These are phyloP conservation scores for Eueides isabella DNA, from an alignment of 1,140 invertebrate species.

Conservation along the genomic window DNA sequence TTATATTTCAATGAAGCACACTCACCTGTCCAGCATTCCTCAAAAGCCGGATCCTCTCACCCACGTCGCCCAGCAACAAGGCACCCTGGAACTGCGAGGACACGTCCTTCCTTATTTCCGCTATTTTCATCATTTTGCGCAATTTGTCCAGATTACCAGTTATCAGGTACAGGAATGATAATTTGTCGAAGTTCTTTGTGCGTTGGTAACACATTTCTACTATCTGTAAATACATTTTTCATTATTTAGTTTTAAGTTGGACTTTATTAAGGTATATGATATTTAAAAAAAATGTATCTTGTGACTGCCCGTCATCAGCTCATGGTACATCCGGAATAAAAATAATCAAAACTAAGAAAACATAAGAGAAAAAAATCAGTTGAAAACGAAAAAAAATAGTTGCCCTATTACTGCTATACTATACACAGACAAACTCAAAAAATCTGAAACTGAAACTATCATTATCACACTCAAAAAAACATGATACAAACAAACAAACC, in stretches of 20 bases:
- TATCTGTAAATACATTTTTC: slow-evolving; percentile 55
- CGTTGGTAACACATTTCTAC: slow-evolving; percentile 99
- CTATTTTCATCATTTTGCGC: slow-evolving; percentile 99
- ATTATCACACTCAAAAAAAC: neutral
- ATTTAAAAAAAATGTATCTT: too few species aligned
- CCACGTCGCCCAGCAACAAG: slow-evolving; percentile 94
- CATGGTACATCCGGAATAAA: too few species aligned
- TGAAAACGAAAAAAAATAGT: too few species aligned
- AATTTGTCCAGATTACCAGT: slow-evolving; percentile 99
- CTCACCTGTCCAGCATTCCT: slow-evolving; percentile 86
- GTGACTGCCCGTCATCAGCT: too few species aligned
- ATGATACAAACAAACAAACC: slow-evolving; percentile 70
- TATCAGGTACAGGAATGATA: slow-evolving; percentile 98
- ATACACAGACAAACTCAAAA: too few species aligned
- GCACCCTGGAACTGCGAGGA: slow-evolving; percentile 98
- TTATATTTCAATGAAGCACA: neutral
- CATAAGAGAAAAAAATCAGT: too few species aligned
- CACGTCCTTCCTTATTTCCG: slow-evolving; percentile 96
- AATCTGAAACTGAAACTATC: neutral
- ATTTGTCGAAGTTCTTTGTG: slow-evolving; percentile 99
- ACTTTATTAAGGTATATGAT: neutral
- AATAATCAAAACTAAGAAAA: too few species aligned
- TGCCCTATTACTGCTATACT: too few species aligned
- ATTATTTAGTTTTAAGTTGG: neutral
- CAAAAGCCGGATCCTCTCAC: slow-evolving; percentile 95